Evolutionary conservation across 2,113 vertebrate genomes (phyloP), one percentile per base, ranked within the genome.

Genomic region (Perccottus glenii): DNA sequence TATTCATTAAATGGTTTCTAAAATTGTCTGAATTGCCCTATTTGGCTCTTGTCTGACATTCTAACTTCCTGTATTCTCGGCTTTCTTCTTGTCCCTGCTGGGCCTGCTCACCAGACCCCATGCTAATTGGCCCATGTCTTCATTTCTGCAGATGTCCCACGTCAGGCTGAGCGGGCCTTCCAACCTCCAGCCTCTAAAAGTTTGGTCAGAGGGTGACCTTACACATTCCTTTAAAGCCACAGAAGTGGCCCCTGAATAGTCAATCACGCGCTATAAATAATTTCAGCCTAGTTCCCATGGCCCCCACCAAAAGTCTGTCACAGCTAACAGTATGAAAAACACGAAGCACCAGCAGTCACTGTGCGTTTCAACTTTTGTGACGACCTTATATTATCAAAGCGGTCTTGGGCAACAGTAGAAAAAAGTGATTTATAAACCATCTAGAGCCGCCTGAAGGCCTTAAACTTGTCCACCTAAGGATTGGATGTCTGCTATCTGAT

Each of bases 261-360:
- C 65, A 63, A 62, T 53, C 35, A 53, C 56, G 47, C 53, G 64
- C 86, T 89, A 88, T 85, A 88, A 90, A 90, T 87, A 87, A 81
- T 74, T 67, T 60, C 76, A 81, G 80, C 74, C 80, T 66, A 84
- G 84, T 93, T 93, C 92, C 90, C 92, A 93, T 90, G 89, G 87
- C 75, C 87, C 81, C 74, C 78, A 74, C 77, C 6, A 35, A 77
- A 33, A 15, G 52, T 14, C 35, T 14, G 52, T 55, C 12, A 38
- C 52, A n/a, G 52, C 52, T 55, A 36, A 55, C 11, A 36, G 12
- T 55, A 14, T 15, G 12, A 32, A 11, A 55, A 55, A 55, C 35
- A n/a, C 12, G 6, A 38, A 53, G 32, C 3, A 53, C 27, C 14
- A 43, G 61, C 16, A 47, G 19, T 67, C 44, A 46, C 5, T 40